These are phyloP conservation scores for Pseudorhombus dupliciocellatus DNA, from an alignment of 2,113 vertebrate species.

Conservation along the genomic window DNA sequence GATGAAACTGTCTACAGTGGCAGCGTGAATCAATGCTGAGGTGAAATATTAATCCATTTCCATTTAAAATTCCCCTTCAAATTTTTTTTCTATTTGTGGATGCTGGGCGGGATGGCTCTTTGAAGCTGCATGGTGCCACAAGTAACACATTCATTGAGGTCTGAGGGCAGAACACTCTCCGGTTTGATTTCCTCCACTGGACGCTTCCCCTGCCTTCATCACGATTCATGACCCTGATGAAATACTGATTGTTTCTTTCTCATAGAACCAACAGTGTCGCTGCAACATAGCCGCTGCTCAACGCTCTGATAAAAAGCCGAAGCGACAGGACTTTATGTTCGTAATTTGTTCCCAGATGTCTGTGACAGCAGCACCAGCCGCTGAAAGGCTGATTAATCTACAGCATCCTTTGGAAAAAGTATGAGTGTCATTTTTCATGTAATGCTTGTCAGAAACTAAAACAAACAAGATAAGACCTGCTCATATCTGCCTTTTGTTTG, in stretches of 20 bases:
- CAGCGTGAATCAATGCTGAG: conserved; percentile 73
- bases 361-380: not conserved
- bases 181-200: conserved; percentile 4
- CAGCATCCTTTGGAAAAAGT: not conserved
- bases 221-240: not conserved
- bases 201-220: not conserved
- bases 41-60: conserved; percentile 83
- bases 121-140: conserved; percentile 70
- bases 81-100: conserved; percentile 74
- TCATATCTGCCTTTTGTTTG: too few relatives aligned
- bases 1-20: conserved; percentile 66
- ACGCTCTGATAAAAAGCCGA: not conserved
- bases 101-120: conserved; percentile 66
- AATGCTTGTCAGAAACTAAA: not conserved
- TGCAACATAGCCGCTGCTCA: conserved; percentile 5
- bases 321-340: not conserved
- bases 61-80: conserved; percentile 85
- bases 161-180: conserved; percentile 31
- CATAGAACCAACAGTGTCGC: not conserved
- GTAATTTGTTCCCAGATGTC: conserved; percentile 20
- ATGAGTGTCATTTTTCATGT: not conserved
- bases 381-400: conserved; percentile 3
- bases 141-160: conserved; percentile 67
- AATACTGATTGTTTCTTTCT: conserved; percentile 26
- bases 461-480: not conserved